Conservation (phyloP, 2,888 invertebrate genomes). For the Limnephilus rhombicus region DNA sequence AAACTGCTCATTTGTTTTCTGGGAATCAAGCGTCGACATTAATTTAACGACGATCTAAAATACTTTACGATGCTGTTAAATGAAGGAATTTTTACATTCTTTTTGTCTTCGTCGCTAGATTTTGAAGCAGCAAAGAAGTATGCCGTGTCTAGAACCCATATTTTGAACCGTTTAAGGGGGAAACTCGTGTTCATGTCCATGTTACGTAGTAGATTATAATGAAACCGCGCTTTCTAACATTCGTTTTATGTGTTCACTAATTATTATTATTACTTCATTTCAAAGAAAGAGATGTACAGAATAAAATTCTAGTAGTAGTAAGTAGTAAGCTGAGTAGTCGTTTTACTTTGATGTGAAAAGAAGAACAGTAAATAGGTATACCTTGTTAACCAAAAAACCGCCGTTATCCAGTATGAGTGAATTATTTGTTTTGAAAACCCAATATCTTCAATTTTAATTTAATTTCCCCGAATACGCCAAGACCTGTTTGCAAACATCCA, state of each 20-base stretch:
- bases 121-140: constrained; percentile 3
- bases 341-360: too few species aligned
- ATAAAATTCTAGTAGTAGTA: too few species aligned
- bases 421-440: not conserved
- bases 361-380: too few species aligned
- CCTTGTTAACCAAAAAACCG: too few species aligned
- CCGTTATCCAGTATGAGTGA: not conserved
- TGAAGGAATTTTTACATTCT: not conserved
- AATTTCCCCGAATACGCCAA: not conserved
- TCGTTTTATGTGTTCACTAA: not conserved
- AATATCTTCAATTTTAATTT: not conserved
- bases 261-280: not conserved
- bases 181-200: not conserved
- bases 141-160: not conserved
- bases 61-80: constrained; percentile 25
- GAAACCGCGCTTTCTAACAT: not conserved
- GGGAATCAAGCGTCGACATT: constrained; percentile 33
- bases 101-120: constrained; percentile 12
- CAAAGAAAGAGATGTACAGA: too few species aligned
- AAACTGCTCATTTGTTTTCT: constrained; percentile 31
- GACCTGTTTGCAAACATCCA: not conserved
- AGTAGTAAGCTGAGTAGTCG: too few species aligned
- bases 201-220: not conserved
- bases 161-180: not conserved
- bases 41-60: constrained; percentile 32